These are phyloP conservation scores for Anolis apletophallus DNA, from an alignment of 2,797 vertebrate species.

Conservation along the genomic window DNA sequence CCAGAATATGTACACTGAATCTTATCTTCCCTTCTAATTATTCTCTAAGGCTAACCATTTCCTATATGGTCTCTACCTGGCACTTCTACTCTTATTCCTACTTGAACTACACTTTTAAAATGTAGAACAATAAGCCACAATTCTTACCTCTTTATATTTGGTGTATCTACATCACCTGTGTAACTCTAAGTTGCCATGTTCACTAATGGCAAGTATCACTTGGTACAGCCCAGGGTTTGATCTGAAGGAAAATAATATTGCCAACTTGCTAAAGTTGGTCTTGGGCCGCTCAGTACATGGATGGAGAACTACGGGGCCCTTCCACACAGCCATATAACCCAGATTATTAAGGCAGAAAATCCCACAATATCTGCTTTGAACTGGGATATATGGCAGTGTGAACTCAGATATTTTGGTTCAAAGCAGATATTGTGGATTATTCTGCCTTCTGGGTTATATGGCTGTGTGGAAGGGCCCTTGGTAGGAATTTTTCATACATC, in stretches of 20 bases:
- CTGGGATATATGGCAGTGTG: too few relatives aligned
- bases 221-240: background rate
- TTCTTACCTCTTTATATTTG: background rate
- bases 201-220: background rate
- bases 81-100: background rate
- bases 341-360: too few relatives aligned
- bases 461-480: too few relatives aligned
- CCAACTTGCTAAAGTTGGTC: background rate
- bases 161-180: background rate
- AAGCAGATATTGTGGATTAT: too few relatives aligned
- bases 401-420: too few relatives aligned
- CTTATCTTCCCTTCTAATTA: background rate
- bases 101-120: background rate
- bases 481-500: background rate
- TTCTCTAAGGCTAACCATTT: background rate
- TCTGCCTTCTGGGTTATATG: too few relatives aligned
- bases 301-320: background rate
- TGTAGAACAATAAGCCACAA: too few relatives aligned
- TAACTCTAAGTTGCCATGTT: background rate
- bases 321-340: too few relatives aligned
- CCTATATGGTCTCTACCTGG: background rate
- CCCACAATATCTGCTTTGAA: too few relatives aligned
- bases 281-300: background rate
- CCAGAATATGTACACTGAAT: background rate
- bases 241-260: background rate